These are phyloP conservation scores for Rhodophaea formosa DNA, from an alignment of 2,888 invertebrate genomes.

Conservation along the genomic window DNA sequence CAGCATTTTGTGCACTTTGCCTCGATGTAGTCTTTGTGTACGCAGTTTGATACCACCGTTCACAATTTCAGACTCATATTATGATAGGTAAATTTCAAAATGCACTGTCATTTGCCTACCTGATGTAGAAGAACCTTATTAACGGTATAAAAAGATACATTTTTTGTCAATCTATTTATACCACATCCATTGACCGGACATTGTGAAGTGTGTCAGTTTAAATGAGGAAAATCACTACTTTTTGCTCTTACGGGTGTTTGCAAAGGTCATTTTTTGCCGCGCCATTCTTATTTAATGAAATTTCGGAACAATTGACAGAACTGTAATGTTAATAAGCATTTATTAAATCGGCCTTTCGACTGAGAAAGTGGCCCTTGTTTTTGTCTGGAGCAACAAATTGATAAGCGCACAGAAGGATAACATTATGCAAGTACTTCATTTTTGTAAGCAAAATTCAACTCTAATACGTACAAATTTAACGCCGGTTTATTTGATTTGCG, in stretches of 20 bases:
- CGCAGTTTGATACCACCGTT: too few relatives aligned
- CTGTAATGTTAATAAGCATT: conserved; percentile 23
- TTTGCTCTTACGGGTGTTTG: not conserved
- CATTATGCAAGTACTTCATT: not conserved
- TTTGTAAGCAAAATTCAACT: too few relatives aligned
- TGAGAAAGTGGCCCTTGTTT: conserved; percentile 20
- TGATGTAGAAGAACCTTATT: too few relatives aligned
- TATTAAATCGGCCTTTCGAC: conserved; percentile 22
- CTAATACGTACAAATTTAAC: too few relatives aligned
- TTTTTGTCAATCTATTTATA: too few relatives aligned
- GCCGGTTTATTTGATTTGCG: too few relatives aligned
- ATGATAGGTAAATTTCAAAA: too few relatives aligned
- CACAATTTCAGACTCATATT: too few relatives aligned
- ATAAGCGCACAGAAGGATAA: not conserved
- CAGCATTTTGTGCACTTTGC: too few relatives aligned
- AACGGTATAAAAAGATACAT: too few relatives aligned
- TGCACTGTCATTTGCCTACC: too few relatives aligned
- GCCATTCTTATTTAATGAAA: conserved; percentile 7
- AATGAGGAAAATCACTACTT: not conserved
- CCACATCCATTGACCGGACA: not conserved
- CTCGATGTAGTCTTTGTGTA: too few relatives aligned
- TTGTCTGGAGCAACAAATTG: conserved; percentile 2
- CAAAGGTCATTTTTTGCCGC: conserved; percentile 9
- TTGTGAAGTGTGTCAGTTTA: not conserved
- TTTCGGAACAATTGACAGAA: conserved; percentile 19